phyloP scores from a whole-genome alignment of 2,888 invertebrate genomes.

The Callimorpha dominula region DNA sequence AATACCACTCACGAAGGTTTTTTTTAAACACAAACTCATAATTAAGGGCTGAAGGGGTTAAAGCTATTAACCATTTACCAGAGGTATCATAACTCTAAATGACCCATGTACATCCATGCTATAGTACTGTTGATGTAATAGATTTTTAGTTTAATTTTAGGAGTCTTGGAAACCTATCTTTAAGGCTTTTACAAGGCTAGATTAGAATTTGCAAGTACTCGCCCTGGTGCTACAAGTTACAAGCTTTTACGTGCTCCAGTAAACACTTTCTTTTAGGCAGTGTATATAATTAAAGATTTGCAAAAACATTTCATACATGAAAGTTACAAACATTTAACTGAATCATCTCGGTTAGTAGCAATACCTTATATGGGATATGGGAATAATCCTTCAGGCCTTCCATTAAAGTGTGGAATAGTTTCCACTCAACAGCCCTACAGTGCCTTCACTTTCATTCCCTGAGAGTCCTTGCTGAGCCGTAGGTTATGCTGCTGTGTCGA shows the following conservation, averaged over 20 bases:
- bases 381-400: background rate
- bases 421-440: no score
- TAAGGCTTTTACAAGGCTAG: background rate
- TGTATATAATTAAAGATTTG: background rate
- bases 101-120: background rate
- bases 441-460: no score
- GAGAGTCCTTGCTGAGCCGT: no score
- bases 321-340: background rate
- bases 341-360: background rate
- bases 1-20: no score
- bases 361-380: background rate
- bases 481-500: no score
- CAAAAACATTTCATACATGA: background rate
- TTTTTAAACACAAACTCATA: no score
- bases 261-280: background rate
- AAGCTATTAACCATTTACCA: no score
- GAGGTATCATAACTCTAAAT: no score
- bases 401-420: background rate
- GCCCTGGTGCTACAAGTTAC: background rate
- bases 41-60: no score
- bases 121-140: background rate
- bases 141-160: background rate
- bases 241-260: background rate
- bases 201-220: background rate
- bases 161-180: background rate